Evolutionary conservation across 2,113 vertebrate species (phyloP), one percentile per base, ranked within the genome.

Genomic region (Cromileptes altivelis): DNA sequence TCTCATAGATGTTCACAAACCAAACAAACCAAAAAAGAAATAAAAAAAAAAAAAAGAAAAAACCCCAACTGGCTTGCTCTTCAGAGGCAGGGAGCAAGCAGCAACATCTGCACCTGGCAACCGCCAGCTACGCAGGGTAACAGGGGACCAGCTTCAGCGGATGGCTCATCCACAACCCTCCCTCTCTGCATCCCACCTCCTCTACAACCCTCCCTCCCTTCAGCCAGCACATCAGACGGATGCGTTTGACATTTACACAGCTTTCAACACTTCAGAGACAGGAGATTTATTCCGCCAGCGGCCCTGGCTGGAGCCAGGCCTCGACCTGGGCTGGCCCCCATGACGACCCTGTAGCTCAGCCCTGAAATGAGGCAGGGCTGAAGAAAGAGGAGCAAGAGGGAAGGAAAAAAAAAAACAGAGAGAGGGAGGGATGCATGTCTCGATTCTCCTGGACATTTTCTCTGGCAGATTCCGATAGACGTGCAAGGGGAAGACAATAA

Each of bases 241-340:
- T 85, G 86, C 70, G 74, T 94, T 94, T 93, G 89, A 94, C 91
- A 94, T 95, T 94, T 93, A 92, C 93, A 91, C 91, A 94, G 92
- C 92, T 91, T 92, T 94, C 93, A 94, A 93, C 93, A 91, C 92
- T 89, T 91, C 85, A 89, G 89, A 90, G 90, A 86, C 84, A 40
- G 74, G 68, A 84, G 85, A 90, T 91, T 91, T 93, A 94, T 94
- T 93, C 85, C 49, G 79, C 88, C 90, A 78, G 90, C 74, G 63
- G 90, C 85, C 84, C 61, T 72, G 89, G 85, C 63, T 85, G 68
- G 61, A 88, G 87, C 80, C 74, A 52, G 82, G 88, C 78, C 88
- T 86, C 85, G 86, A 91, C 91, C 93, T 82, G 85, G 67, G 72
- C 78, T 52, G 70, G 79, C 84, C 84, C 89, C 84, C 88, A 75